Evolutionary conservation across 2,797 vertebrate species (phyloP), one percentile per base, ranked within the genome.

Genomic region (Tragopan temminckii): DNA sequence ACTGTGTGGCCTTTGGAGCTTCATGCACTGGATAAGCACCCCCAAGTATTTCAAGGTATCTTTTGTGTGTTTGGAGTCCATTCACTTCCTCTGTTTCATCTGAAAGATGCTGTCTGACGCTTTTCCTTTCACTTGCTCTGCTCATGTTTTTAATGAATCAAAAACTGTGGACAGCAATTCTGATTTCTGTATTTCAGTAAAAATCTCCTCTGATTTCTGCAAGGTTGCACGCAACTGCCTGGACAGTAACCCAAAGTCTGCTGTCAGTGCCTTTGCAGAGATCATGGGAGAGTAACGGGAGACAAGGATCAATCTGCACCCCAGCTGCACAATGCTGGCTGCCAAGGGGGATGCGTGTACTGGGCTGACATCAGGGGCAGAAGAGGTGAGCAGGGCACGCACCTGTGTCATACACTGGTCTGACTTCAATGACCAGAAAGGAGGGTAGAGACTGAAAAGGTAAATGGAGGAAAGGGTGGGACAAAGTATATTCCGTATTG

Each of bases 141-240:
- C 31, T 58, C 9, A 5, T 46, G 35, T 19, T 53, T 77, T 68
- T 43, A 86, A 62, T 13, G 36, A 57, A 76, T 58, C 40, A 82
- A 82, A 89, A 46, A 16, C 31, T 48, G 61, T n/a, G 63, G 64
- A 40, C 5, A 10, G 62, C 15, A n/a, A 43, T 53, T 89, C 40
- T 38, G 36, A 69, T 72, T 85, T 71, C 46, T 64, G 16, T 62
- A 40, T 67, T 91, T 90, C 58, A 75, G 9, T 31, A 91, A 79
- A 43, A 74, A 77, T 46, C 18, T 90, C n/a, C 64, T 75, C 71
- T 35, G 64, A 84, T 79, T 92, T 93, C 48, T 84, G 67, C 53
- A 84, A 52, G 6, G 1, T n/a, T 67, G 46, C 11, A 23, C 35
- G 25, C 31, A 79, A 62, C 16, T 0, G 0, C 9, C 50, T 13